Evolutionary conservation across 2,888 invertebrate genomes (phyloP).

Genomic region (Clitarchus hookeri): DNA sequence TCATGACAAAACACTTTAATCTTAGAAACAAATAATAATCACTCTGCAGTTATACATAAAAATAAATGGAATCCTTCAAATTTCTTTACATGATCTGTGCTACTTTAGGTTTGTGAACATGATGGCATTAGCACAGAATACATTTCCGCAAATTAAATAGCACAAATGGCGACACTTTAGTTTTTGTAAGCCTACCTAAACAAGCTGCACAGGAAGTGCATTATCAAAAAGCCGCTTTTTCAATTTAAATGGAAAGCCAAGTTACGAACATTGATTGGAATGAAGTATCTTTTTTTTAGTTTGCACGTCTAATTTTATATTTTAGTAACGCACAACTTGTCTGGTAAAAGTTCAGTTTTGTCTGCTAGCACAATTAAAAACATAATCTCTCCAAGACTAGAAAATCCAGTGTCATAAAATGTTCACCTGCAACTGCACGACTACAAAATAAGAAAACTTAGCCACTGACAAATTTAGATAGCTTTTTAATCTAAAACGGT

Average conservation of each 20-base stretch:
- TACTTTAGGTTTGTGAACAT: not conserved
- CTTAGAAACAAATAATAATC: not conserved
- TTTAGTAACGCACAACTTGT: not conserved
- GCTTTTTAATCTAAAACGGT: too few relatives aligned
- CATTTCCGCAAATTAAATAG: not conserved
- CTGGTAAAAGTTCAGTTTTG: not conserved
- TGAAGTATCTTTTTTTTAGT: not conserved
- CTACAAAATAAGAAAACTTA: too few relatives aligned
- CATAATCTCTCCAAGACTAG: not conserved
- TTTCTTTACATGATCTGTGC: not conserved
- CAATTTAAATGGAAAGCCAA: not conserved
- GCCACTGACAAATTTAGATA: too few relatives aligned
- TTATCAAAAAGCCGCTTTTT: not conserved
- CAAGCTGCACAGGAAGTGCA: not conserved
- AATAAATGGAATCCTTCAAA: not conserved
- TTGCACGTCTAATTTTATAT: not conserved
- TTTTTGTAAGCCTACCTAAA: not conserved
- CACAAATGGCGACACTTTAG: not conserved
- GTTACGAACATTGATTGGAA: not conserved
- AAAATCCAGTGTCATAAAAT: not conserved
- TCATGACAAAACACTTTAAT: not conserved
- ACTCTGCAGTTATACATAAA: not conserved
- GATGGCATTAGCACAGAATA: too few relatives aligned
- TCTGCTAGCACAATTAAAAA: not conserved
- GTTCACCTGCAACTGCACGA: too few relatives aligned